Base-by-base conservation (phyloP, 2,888 invertebrate genomes). In the Thyatira batis region DNA sequence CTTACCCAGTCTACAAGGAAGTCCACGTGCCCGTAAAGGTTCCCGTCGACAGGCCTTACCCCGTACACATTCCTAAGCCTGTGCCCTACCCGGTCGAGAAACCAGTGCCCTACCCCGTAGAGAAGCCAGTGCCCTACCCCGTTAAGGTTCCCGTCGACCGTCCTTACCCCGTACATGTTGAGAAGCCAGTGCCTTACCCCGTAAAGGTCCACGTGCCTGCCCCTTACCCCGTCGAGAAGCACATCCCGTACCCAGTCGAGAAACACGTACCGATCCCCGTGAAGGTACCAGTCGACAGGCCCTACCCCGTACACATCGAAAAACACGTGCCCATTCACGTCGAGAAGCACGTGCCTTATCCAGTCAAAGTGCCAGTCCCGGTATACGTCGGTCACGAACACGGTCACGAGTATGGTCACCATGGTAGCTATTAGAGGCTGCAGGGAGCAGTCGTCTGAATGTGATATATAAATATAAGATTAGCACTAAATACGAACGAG, bases 161-260 rank as follows among this genome's bases (percentile, higher is more conserved):
- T 51, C 94, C 94, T 49, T 82, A 83, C 69, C 90, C 92, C 55
- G 89, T 89, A 21, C 89, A 88, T 53, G 85, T 89, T 39, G 89
- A 89, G 58, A 89, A 89, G 61, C 86, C 82, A 52, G 85, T 91
- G 45, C 89, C 86, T 25, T 91, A 92, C 82, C 93, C 92, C 55
- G 94, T 96, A 17, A 95, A 95, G 80, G 93, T 95, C 9, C 95
- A 92, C 46, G 93, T 94, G 49, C 93, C 95, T 57, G 94, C 94
- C 11, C 94, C 94, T 0, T 94, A 94, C 82, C 93, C 93, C 68
- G 93, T 93, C 21, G 93, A 92, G 76, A 93, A 93, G 69, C 87
- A 93, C 78, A 91, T 94, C 60, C 95, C 95, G 2, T 94, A 94
- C 78, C 94, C 94, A 10, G 94, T 94, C 0, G 95, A 95, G 78